Base-by-base conservation (phyloP, 2,797 vertebrate genomes). In the Cuniculus paca region DNA sequence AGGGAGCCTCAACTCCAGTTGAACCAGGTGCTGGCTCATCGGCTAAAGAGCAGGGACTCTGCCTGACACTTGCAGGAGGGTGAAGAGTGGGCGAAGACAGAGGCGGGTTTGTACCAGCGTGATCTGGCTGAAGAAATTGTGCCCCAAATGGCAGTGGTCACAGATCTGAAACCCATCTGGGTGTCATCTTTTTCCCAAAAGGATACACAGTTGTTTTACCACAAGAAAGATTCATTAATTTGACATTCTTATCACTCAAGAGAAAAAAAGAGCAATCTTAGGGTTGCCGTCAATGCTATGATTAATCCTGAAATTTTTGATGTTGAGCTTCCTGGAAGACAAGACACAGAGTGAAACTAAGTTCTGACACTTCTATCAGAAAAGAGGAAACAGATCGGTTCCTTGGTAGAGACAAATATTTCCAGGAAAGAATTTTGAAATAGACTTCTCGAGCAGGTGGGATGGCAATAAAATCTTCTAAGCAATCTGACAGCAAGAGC, bases 361-460 rank as follows among this genome's bases (percentile, higher is more conserved):
- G 65, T 93, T 95, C 72, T 0, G 28, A 94, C 58, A 60, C 10
- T 72, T 72, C 74, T 91, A 80, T 82, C 79, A 91, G 83, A 91
- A 97, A 96, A 94, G 83, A 94, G 94, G 97, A 97, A 97, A 72
- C 80, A 84, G 52, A 52, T 45, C 13, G 72, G 72, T 95, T 96
- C 91, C 95, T 68, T 74, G 56, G 39, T 50, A 34, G 79, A 75
- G 68, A 96, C 85, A 39, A 34, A 50, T 93, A 83, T 89, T 97
- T 97, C 94, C 95, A 96, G 94, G 93, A 97, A 97, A 56, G 31
- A 88, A 72, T 96, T 95, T 86, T 96, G 94, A 93, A 97, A 97
- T 31, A 70, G 50, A 36, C 26, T 93, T 95, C 92, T 78, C 74
- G 0, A 20, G 68, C 45, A 83, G 48, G 54, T 16, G 56, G 60